Base-by-base conservation (phyloP, 2,113 vertebrate genomes). In the Phyllostomus discolor region DNA sequence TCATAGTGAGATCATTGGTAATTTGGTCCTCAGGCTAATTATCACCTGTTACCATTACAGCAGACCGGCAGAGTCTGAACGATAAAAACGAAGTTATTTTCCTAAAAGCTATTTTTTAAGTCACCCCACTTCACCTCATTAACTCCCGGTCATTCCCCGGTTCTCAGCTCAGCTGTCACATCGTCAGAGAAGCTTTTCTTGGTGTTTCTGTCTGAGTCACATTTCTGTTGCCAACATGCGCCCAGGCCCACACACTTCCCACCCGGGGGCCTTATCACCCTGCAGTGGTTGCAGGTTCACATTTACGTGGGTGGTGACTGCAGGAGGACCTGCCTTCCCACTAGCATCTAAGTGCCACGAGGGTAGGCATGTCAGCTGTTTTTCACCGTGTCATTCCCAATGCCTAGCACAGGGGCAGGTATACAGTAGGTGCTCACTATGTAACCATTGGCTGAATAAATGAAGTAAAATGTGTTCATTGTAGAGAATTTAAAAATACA, bases 271-370 rank as follows among this genome's bases (percentile, higher is more conserved):
- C n/a, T 24, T 11, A 11, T 11, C 24, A 62, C 59, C 59, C 28
- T 28, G 12, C 1, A 46, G 7, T 2, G 2, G 28, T 0, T 46
- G 62, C 17, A 2, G 1, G 17, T 52, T 73, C 4, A n/a, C 35
- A 7, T 14, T 17, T 50, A 4, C 31, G 10, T 26, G 48, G 50
- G 16, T 6, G 17, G 62, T 66, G 43, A 19, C 31, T 14, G 16
- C n/a, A 20, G 8, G 10, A 52, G 24, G 31, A 14, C 33, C 59
- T 24, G 4, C 59, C 76, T 90, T 28, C 59, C 31, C 6, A 1
- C 16, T 31, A 24, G 66, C n/a, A 59, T 50, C 28, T 43, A 17
- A 20, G 66, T 59, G 66, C 72, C 16, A 3, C 4, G 35, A 69
- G 2, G n/a, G 31, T 9, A 33, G 6, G 15, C 10, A 20, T 28